Evolutionary conservation across 2,113 vertebrate species (phyloP), one percentile per base, ranked within the genome.

Genomic region (Sylvia atricapilla): DNA sequence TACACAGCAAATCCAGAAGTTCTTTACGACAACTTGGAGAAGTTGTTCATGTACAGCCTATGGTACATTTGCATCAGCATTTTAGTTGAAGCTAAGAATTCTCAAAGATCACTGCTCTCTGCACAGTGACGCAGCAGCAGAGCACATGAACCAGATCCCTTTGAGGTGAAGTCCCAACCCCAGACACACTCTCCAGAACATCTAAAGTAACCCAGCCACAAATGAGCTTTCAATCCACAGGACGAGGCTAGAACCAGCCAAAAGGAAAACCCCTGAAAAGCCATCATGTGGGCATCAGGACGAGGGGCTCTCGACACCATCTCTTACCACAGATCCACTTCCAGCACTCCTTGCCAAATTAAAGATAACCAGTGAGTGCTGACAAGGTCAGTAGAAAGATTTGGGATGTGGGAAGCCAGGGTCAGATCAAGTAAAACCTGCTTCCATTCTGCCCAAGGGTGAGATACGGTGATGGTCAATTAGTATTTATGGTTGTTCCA

Each of bases 301-400:
- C 27, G n/a, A 2, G 0, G 28, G 11, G 27, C 14, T 28, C 41
- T 53, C 0, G 0, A n/a, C 28, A 58, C 4, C 25, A 11, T 27
- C 69, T 72, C 41, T 60, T 2, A 0, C 33, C 44, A 52, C 6
- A 47, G 43, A 44, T 60, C 14, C 43, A 22, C 23, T 70, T 83
- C 20, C 9, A 19, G 27, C n/a, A 27, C 7, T 81, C 27, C 9
- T 41, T 70, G 27, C 6, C 24, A 10, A 87, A 52, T 84, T 81
- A 55, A 67, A 39, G 7, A 27, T 21, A 84, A 78, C 5, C 21
- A 62, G 1, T 25, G n/a, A 91, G 11, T 19, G 22, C 35, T 67
- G 43, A 78, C 16, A 14, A 31, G 15, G 15, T 77, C 79, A 80
- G 55, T 28, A 83, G 69, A 64, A 95, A 52, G 11, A 11, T 49